phyloP scores from a whole-genome alignment of 1,140 invertebrate species.

The Steinernema feltiae region DNA sequence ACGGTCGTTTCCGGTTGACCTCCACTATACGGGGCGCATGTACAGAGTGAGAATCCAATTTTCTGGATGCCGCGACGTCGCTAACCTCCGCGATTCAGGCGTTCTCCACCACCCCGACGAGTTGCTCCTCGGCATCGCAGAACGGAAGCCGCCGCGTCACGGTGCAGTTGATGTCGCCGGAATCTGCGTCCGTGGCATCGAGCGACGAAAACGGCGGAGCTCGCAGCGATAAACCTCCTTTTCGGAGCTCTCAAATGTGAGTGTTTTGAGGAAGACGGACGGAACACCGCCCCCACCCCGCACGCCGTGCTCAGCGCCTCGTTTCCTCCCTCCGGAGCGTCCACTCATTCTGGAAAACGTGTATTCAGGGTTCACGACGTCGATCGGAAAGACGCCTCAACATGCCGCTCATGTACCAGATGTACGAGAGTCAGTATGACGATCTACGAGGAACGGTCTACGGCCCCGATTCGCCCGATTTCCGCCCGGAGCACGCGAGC shows the following conservation, averaged over 20 bases:
- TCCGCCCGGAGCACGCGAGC: slow-evolving; percentile 31
- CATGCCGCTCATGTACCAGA: slow-evolving; percentile 40
- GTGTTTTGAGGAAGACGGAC: neutral
- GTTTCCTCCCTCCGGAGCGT: no score
- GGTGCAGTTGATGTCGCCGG: slow-evolving; percentile 6
- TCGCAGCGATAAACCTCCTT: neutral
- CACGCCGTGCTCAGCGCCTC: no score
- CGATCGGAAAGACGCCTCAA: slow-evolving; percentile 26
- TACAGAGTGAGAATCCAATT: neutral
- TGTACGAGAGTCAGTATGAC: slow-evolving; percentile 39
- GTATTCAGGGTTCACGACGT: neutral
- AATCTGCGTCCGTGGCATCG: neutral
- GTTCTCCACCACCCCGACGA: slow-evolving; percentile 8
- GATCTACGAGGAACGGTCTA: slow-evolving; percentile 38
- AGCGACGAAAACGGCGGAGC: neutral
- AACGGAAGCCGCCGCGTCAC: neutral
- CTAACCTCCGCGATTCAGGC: neutral
- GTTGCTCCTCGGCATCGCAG: slow-evolving; percentile 1
- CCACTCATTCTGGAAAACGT: neutral
- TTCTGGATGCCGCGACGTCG: no score
- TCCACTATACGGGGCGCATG: neutral
- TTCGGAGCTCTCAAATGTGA: neutral
- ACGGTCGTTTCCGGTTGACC: slow-evolving; percentile 12
- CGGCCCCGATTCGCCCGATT: slow-evolving; percentile 34
- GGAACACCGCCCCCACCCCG: neutral